Base-by-base conservation (phyloP, 1,140 invertebrate genomes). In the Bombus soroeensis region DNA sequence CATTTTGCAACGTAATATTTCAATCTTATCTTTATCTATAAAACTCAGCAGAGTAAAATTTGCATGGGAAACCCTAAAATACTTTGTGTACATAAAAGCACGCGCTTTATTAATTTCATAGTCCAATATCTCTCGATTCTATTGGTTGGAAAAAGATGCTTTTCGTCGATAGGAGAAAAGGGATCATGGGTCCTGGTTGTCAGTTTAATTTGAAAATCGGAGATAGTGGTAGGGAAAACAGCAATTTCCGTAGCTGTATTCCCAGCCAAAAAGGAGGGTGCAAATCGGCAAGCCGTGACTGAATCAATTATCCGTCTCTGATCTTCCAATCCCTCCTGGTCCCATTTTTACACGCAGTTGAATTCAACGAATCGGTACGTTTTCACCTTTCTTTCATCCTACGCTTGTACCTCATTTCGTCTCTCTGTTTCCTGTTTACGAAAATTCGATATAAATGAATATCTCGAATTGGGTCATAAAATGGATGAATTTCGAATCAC, bases 191-290 rank as follows among this genome's bases (percentile, higher is more conserved):
- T 15, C 13, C 18, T 53, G 68, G 13, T 6, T 39, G 37, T 2
- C 25, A n/a, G 68, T 62, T 74, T 74, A 41, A 43, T 57, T 73
- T 12, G 41, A 81, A 72, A 41, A 12, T 37, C 53, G 53, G 32
- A n/a, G 25, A 28, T 53, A 32, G 18, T 34, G 37, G 10, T 10
- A 39, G 28, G 53, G 53, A 32, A 43, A 73, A 74, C 25, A 39
- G 70, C 39, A 81, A 81, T 81, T 81, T 73, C 79, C 79, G 79
- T 34, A 37, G 4, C 34, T 70, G 68, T 70, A 68, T 10, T 12
- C 22, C 22, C 22, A n/a, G 25, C 8, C 25, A 47, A 70, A 70
- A 39, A 70, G 68, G 22, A 70, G 22, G 34, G 22, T 39, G 34
- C 68, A 13, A 25, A 80, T 59, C 64, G 64, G 18, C 64, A 34